A percentile compares a stretch with the other conserved stretches of the same genome.
Conservation (phyloP, 2,113 vertebrate genomes). For the Bubo bubo region DNA sequence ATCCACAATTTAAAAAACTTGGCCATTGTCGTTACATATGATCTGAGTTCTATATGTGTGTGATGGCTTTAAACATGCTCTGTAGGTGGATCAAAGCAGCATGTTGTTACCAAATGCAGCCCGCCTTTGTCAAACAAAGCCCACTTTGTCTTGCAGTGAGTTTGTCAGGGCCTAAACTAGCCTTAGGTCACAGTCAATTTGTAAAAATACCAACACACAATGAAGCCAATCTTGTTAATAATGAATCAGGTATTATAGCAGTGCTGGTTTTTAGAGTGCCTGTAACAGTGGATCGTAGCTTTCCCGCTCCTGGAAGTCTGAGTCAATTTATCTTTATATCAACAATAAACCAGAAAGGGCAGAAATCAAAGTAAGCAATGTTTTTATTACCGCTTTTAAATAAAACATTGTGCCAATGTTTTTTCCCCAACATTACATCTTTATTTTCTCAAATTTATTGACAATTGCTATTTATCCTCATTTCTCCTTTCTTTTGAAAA, state of each 20-base stretch:
- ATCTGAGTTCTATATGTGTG: accelerated
- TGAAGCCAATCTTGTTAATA: slow-evolving; percentile 35
- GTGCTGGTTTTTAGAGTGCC: slow-evolving; percentile 14
- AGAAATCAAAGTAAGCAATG: slow-evolving; percentile 59
- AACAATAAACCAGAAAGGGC: slow-evolving; percentile 51
- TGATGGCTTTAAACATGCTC: neutral
- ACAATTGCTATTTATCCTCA: slow-evolving; percentile 39
- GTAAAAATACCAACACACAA: neutral
- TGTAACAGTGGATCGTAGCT: neutral
- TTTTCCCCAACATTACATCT: slow-evolving; percentile 10
- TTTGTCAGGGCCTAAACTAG: neutral
- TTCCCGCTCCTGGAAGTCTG: neutral
- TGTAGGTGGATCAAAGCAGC: neutral
- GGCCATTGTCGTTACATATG: neutral
- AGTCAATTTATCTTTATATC: slow-evolving; percentile 63
- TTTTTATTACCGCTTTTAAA: slow-evolving; percentile 59
- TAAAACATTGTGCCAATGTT: slow-evolving; percentile 38
- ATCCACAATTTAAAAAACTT: neutral
- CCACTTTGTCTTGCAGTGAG: neutral
- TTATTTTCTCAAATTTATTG: slow-evolving; percentile 38
- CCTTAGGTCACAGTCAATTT: neutral
- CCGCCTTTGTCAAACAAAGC: neutral
- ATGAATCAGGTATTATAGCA: slow-evolving; percentile 23
- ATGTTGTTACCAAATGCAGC: neutral
- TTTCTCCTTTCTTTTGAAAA: slow-evolving; percentile 10